Percentiles rank a stretch among this genome's conserved stretches.
Evolutionary conservation across 2,888 invertebrate genomes (phyloP).

Genomic region (Dryobotodes eremita): DNA sequence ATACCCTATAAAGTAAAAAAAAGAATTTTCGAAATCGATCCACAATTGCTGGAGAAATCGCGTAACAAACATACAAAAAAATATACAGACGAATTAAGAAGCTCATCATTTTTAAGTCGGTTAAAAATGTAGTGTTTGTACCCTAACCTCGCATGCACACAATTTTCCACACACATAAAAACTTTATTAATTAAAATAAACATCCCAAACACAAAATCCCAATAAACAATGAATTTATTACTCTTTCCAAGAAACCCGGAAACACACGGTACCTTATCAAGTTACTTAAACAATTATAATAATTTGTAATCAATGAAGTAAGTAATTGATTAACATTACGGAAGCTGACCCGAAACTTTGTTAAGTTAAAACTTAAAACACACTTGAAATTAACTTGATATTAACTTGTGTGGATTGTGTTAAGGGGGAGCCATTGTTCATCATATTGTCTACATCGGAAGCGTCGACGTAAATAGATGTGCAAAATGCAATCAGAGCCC

Average conservation of each 20-base stretch:
- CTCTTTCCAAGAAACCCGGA: neutral
- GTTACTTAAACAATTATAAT: neutral
- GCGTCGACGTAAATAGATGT: too few relatives aligned
- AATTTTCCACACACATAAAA: neutral
- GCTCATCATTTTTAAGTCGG: too few relatives aligned
- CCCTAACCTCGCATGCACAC: too few relatives aligned
- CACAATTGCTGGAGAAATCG: too few relatives aligned
- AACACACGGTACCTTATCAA: neutral
- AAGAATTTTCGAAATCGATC: too few relatives aligned
- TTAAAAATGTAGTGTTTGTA: too few relatives aligned
- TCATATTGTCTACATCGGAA: too few relatives aligned
- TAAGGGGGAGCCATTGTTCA: constrained; percentile 67
- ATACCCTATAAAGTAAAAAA: too few relatives aligned
- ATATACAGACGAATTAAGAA: too few relatives aligned
- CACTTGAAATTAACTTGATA: constrained; percentile 61
- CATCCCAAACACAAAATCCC: neutral
- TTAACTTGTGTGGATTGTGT: constrained; percentile 62
- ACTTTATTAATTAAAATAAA: neutral
- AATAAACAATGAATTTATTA: constrained; percentile 27
- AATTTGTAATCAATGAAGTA: constrained; percentile 49
- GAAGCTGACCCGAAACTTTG: constrained; percentile 75
- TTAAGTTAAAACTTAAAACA: constrained; percentile 74
- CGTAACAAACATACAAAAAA: too few relatives aligned
- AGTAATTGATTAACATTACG: constrained; percentile 34
- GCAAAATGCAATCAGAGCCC: too few relatives aligned